A percentile compares a stretch with the other conserved stretches of the same genome.
phyloP scores from a whole-genome alignment of 1,140 invertebrate species.

The Solenopsis fugax region DNA sequence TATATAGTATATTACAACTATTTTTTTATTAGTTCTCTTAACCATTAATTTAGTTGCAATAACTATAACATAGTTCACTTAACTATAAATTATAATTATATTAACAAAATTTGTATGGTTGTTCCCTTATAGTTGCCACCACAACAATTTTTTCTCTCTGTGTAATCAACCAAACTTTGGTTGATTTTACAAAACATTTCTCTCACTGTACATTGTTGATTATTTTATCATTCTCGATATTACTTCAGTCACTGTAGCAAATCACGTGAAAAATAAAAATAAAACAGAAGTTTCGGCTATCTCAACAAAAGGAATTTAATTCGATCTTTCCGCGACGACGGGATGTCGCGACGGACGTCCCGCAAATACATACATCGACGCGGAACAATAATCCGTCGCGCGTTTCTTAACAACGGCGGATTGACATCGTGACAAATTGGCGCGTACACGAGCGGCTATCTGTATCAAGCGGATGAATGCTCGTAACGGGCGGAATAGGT shows the following conservation, averaged over 20 bases:
- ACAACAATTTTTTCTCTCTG: too few species aligned
- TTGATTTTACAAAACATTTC: too few species aligned
- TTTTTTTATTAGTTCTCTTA: too few species aligned
- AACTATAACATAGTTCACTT: too few species aligned
- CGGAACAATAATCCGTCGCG: constrained; percentile 27
- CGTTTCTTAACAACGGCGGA: constrained; percentile 51
- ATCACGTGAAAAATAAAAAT: neutral
- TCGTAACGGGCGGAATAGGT: constrained; percentile 55
- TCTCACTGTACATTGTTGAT: too few species aligned
- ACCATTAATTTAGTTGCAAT: too few species aligned
- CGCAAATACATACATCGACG: neutral
- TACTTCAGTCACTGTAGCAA: neutral
- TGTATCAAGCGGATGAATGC: constrained; percentile 55
- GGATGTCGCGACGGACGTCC: neutral
- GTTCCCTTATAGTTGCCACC: too few species aligned
- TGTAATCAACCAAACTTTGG: too few species aligned
- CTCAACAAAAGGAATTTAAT: neutral
- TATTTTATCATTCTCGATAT: neutral
- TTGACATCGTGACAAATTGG: constrained; percentile 56
- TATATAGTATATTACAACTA: too few species aligned
- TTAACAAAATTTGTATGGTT: too few species aligned
- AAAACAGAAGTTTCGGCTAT: neutral
- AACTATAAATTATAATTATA: too few species aligned
- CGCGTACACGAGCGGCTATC: constrained; percentile 42
- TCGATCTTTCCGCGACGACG: too few species aligned